Conservation (phyloP, 2,888 invertebrate genomes). For the Drosophila sordidula region DNA sequence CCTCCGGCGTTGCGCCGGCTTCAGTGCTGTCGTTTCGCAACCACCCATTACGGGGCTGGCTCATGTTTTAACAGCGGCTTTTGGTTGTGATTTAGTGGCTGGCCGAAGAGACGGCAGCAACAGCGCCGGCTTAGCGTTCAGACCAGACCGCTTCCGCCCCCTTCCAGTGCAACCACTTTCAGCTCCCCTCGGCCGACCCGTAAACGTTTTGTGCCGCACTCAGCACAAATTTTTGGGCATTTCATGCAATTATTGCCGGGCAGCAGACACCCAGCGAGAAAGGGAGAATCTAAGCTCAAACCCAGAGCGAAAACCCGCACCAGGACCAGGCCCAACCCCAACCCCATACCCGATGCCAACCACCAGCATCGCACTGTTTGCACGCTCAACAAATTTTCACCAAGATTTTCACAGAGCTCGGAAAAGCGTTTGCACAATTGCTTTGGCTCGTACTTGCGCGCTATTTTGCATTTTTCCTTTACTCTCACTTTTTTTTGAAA, state of each 20-base stretch:
- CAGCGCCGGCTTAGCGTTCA: constrained; percentile 61
- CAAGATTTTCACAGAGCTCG: constrained; percentile 67
- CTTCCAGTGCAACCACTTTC: background rate
- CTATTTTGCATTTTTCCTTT: constrained; percentile 53
- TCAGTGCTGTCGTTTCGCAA: constrained; percentile 29
- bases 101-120: constrained; percentile 47
- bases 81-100: constrained; percentile 81
- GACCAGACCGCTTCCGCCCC: constrained; percentile 10
- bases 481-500: background rate
- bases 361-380: constrained; percentile 57
- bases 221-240: constrained; percentile 70
- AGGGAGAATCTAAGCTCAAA: constrained; percentile 1
- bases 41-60: constrained; percentile 61
- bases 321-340: background rate
- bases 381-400: constrained; percentile 80
- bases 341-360: constrained; percentile 18
- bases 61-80: constrained; percentile 82
- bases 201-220: constrained; percentile 64
- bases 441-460: constrained; percentile 25
- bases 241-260: constrained; percentile 74
- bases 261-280: constrained; percentile 21
- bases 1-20: background rate
- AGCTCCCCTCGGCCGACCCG: background rate
- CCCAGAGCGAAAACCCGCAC: background rate
- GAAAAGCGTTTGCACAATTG: constrained; percentile 59